Evolutionary conservation across 2,888 invertebrate genomes (phyloP).

Genomic region (Leptodirus hochenwartii): DNA sequence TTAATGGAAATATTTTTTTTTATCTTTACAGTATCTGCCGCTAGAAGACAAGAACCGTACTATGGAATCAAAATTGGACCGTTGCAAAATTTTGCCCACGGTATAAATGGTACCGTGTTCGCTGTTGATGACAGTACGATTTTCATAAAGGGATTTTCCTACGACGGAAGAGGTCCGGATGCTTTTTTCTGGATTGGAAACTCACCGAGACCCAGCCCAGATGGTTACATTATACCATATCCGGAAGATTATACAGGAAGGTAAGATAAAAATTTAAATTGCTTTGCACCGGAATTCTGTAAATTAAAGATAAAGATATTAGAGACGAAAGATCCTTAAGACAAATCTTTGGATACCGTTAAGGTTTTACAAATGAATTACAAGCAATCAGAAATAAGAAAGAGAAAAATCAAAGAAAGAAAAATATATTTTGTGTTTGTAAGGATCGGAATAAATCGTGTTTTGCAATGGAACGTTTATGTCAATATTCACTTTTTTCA

Average conservation of each 20-base stretch:
- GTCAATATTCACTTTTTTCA: too few species aligned
- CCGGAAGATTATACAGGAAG: conserved; percentile 66
- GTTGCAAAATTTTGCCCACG: conserved; percentile 57
- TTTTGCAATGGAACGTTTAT: too few species aligned
- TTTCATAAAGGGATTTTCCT: conserved; percentile 72
- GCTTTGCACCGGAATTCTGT: not conserved
- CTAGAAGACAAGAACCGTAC: conserved; percentile 39
- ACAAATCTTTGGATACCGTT: too few species aligned
- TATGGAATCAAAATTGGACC: conserved; percentile 62
- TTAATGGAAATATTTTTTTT: not conserved
- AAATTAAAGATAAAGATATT: too few species aligned
- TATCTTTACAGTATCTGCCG: conserved; percentile 17
- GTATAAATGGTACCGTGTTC: conserved; percentile 64
- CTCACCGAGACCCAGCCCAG: conserved; percentile 58
- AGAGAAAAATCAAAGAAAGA: too few species aligned
- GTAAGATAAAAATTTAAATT: conserved; percentile 31
- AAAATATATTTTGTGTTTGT: too few species aligned
- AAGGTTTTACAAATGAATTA: too few species aligned
- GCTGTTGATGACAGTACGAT: conserved; percentile 79
- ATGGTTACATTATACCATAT: conserved; percentile 70
- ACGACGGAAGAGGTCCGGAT: conserved; percentile 76
- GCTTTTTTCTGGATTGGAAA: conserved; percentile 86
- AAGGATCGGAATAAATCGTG: too few species aligned
- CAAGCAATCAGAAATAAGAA: too few species aligned
- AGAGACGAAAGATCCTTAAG: too few species aligned